Base-by-base conservation (phyloP, 1,140 invertebrate genomes). In the Bradysia coprophila region DNA sequence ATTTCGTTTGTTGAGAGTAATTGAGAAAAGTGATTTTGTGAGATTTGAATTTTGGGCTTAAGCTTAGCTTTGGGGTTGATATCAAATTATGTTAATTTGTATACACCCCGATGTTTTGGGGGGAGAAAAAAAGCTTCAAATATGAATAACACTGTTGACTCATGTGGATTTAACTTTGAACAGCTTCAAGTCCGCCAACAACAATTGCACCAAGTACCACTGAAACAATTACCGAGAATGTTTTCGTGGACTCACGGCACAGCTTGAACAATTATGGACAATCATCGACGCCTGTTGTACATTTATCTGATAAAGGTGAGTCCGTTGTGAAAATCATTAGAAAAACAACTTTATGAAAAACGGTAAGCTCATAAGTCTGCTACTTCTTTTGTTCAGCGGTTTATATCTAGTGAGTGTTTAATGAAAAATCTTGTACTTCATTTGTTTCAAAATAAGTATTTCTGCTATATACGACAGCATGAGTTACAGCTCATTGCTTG, bases 141-240 rank as follows among this genome's bases (percentile, higher is more conserved):
- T n/a, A n/a, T n/a, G n/a, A n/a, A n/a, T n/a, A n/a, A n/a, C n/a
- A n/a, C n/a, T n/a, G n/a, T n/a, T n/a, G n/a, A 28, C 24, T 28
- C 6, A 28, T 8, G 13, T 28, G 6, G 13, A 28, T 8, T 28
- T 28, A 13, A 28, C 6, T 18, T 38, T 18, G 2, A 20, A 18
- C 45, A 59, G 57, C 59, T 51, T 59, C 57, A 16, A 59, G 50
- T 56, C 57, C 57, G 10, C 57, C 57, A 20, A 57, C 57, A 32
- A 60, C 57, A 40, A 50, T 55, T 20, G 57, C 57, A 37, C 57
- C 57, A 38, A 4, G 10, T 20, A 59, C 57, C 44, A 59, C 57
- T 38, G 55, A 55, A 42, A 59, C 57, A 28, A 42, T 51, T 40
- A 50, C 38, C 23, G 49, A 48, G 20, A 41, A 10, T 13, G 57